Evolutionary conservation across 2,888 invertebrate species (phyloP).

Genomic region (Macaria notata): DNA sequence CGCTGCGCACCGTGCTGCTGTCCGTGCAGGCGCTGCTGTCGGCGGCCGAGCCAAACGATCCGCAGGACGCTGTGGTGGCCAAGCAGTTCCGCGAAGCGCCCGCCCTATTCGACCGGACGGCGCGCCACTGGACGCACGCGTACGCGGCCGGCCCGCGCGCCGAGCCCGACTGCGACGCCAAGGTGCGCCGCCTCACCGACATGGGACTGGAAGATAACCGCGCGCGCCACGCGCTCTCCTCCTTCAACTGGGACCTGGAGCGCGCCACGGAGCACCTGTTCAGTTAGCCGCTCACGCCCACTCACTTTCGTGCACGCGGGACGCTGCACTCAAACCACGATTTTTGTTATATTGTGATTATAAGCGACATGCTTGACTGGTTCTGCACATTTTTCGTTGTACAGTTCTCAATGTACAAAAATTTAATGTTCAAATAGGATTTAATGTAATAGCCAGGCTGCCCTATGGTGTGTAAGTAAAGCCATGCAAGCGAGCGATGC

Average conservation of each 20-base stretch:
- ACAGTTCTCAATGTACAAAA: no score
- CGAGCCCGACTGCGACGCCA: conserved; percentile 89
- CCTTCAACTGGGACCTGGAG: conserved; percentile 96
- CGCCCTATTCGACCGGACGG: conserved; percentile 94
- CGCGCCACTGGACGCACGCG: conserved; percentile 96
- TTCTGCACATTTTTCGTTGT: no score
- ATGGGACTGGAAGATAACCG: conserved; percentile 97
- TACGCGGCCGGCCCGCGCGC: conserved; percentile 89
- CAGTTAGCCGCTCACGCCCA: conserved; percentile 48
- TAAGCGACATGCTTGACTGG: neutral
- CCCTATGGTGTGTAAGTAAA: no score
- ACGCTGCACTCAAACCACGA: neutral
- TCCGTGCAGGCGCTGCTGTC: conserved; percentile 97
- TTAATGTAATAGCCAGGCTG: no score
- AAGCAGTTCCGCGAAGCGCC: conserved; percentile 96
- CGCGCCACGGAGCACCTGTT: conserved; percentile 90
- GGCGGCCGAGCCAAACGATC: conserved; percentile 96
- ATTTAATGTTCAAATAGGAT: no score
- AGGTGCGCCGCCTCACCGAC: conserved; percentile 93
- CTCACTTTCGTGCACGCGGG: neutral
- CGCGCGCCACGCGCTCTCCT: conserved; percentile 94
- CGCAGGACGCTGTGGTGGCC: conserved; percentile 98
- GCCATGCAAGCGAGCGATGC: no score
- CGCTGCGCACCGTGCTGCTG: conserved; percentile 95
- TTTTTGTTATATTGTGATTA: neutral